phyloP scores from a whole-genome alignment of 2,797 vertebrate species.

The Leuciscus waleckii region DNA sequence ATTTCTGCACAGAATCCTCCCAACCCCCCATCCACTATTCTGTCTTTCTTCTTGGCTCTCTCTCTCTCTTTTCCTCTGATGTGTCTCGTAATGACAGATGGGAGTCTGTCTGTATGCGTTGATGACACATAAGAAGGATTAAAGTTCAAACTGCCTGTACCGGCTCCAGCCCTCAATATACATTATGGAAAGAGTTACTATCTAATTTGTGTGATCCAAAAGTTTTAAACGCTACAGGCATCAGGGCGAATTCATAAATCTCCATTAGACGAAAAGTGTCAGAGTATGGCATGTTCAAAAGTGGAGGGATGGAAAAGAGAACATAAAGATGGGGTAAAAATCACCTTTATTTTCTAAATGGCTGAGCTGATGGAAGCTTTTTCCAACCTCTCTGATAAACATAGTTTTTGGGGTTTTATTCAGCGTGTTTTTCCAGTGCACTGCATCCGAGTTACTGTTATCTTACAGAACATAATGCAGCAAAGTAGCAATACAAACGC shows the following conservation, averaged over 20 bases:
- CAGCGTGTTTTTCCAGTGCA: background rate
- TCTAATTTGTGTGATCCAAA: slow-evolving; percentile 68
- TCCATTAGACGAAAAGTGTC: slow-evolving; percentile 68
- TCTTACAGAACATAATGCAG: slow-evolving; percentile 1
- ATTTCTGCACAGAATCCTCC: slow-evolving; percentile 21
- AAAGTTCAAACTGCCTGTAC: slow-evolving; percentile 71
- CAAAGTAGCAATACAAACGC: background rate
- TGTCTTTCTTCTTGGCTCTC: slow-evolving; percentile 19
- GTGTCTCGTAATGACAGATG: slow-evolving; percentile 67
- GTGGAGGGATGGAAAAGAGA: slow-evolving; percentile 21
- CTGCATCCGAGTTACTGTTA: background rate
- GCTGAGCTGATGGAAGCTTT: background rate
- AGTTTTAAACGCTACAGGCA: slow-evolving; percentile 72
- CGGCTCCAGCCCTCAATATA: slow-evolving; percentile 69
- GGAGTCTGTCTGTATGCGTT: slow-evolving; percentile 71
- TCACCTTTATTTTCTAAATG: background rate
- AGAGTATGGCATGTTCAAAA: slow-evolving; percentile 53
- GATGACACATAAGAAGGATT: slow-evolving; percentile 72
- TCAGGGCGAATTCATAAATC: slow-evolving; percentile 69
- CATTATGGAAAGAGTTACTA: slow-evolving; percentile 65
- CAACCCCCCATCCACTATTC: background rate
- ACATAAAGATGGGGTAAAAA: slow-evolving; percentile 10
- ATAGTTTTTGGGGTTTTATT: background rate
- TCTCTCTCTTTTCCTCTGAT: slow-evolving; percentile 49
- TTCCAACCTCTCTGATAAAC: slow-evolving; percentile 21